Evolutionary conservation across 2,888 invertebrate species (phyloP), one percentile per base, ranked within the genome.

Genomic region (Maniola hyperantus): DNA sequence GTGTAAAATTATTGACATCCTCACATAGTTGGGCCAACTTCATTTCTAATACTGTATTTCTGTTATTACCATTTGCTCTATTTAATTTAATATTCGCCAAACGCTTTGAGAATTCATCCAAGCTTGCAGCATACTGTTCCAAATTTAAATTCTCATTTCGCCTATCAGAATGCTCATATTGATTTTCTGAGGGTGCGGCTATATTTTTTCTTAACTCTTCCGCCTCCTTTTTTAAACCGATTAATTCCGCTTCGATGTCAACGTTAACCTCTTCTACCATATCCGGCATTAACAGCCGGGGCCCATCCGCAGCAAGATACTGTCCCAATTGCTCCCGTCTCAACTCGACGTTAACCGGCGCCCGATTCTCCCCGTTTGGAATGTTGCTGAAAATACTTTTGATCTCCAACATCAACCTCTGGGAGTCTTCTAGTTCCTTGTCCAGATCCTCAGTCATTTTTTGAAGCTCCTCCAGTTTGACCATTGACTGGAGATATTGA

Each of bases 1-100:
- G 82, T 39, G 84, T 85, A 71, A 91, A 89, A 75, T 84, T 80
- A 48, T 85, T 81, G 1, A 91, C 87, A 81, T 89, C 85, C 51
- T 85, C 77, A 72, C 84, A 86, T 8, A 91, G 73, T 18, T 15
- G n/a, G 11, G 20, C 20, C 26, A 57, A 57, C 20, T 57, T 57
- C 39, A 42, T 57, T 39, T 91, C 90, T 36, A 92, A 75, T 53
- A 85, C 87, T 36, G 72, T 63, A 74, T 83, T 87, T 64, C 78
- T 84, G 8, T 76, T 76, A n/a, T 70, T 75, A 1, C 68, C 71
- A 59, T 78, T 76, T 18, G 70, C 77, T 59, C 81, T 83, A 48
- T 72, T 80, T 1, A 87, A 64, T 67, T 87, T 88, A 5, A 91
- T 79, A 57, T 83, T 84, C 0, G 79, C 78, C 44, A 91, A 71